Conservation (phyloP, 2,113 vertebrate species). For the Scatophagus argus region DNA sequence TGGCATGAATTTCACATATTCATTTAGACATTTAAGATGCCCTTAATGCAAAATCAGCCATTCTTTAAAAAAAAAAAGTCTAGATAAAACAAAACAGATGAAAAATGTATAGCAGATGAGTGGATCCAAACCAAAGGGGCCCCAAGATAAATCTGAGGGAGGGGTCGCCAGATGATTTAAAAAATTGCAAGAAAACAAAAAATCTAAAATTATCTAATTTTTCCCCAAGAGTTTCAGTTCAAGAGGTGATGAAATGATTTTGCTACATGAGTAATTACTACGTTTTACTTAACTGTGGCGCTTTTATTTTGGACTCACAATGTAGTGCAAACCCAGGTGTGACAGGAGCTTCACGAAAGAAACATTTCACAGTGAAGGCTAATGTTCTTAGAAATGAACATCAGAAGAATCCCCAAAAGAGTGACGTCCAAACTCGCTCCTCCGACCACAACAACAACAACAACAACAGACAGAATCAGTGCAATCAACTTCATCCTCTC, state of each 20-base stretch:
- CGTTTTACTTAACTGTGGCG: not conserved
- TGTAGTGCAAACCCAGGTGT: slow-evolving; percentile 1
- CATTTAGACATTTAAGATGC: not conserved
- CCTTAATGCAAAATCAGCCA: not conserved
- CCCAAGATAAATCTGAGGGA: not conserved
- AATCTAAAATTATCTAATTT: not conserved
- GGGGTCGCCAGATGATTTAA: not conserved
- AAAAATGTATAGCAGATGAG: not conserved
- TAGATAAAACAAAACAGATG: not conserved
- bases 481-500: slow-evolving; percentile 57
- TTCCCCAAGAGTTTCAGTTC: not conserved
- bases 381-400: slow-evolving; percentile 31
- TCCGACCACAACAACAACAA: slow-evolving; percentile 17
- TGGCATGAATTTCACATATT: not conserved
- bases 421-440: not conserved
- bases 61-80: not conserved
- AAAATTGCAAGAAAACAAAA: not conserved
- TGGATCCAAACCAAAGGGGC: not conserved
- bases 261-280: not conserved
- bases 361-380: not conserved
- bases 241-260: not conserved
- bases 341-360: slow-evolving; percentile 10
- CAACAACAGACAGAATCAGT: slow-evolving; percentile 67
- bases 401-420: slow-evolving; percentile 16
- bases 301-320: not conserved